phyloP scores from a whole-genome alignment of 2,797 vertebrate genomes.

The Threskiornis aethiopicus region DNA sequence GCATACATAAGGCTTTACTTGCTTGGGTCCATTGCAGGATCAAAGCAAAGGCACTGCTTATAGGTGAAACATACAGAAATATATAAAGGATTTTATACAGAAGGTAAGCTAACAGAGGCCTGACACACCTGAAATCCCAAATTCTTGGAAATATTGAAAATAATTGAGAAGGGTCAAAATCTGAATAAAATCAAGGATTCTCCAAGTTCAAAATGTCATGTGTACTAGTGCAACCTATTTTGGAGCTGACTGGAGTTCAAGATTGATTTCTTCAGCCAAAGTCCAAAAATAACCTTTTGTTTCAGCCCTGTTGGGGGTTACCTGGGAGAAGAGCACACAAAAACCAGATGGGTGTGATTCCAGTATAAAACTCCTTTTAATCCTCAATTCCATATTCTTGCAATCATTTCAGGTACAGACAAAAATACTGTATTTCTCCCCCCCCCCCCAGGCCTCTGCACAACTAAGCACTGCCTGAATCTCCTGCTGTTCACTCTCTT shows the following conservation, averaged over 20 bases:
- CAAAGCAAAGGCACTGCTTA: background rate
- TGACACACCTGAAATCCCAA: background rate
- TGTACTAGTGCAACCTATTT: background rate
- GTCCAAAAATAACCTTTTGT: background rate
- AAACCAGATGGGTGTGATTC: background rate
- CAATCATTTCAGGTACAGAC: background rate
- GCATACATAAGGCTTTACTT: background rate
- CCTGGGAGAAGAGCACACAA: background rate
- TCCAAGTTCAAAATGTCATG: background rate
- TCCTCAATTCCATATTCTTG: background rate
- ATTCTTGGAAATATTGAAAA: background rate
- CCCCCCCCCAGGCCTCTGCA: background rate
- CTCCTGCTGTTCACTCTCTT: background rate
- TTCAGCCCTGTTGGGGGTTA: background rate
- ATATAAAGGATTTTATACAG: background rate
- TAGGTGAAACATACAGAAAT: background rate
- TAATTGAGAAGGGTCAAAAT: background rate
- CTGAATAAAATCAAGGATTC: background rate
- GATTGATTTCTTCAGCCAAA: background rate
- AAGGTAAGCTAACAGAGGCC: background rate
- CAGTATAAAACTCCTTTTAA: background rate
- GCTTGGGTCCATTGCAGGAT: background rate
- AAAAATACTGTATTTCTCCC: background rate
- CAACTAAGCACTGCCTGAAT: background rate
- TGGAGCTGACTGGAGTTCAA: background rate